Percentiles rank a stretch among this genome's conserved stretches.
Conservation (phyloP, 2,797 vertebrate species). For the Myripristis murdjan region DNA sequence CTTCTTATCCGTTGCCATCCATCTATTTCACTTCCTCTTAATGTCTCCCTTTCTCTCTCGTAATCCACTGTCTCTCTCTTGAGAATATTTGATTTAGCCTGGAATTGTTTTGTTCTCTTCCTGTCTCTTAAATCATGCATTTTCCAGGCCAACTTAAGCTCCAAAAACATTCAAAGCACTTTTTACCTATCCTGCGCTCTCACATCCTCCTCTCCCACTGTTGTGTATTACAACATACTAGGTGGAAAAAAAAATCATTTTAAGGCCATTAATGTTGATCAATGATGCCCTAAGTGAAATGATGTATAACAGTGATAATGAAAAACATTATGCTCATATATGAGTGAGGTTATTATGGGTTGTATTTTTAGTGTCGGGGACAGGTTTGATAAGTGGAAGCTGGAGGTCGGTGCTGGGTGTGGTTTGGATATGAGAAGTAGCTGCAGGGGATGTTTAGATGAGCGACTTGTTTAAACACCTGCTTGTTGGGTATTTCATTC, state of each 20-base stretch:
- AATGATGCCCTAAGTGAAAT: constrained; percentile 22
- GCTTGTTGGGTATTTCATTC: constrained; percentile 4
- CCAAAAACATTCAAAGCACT: not conserved
- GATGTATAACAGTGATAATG: constrained; percentile 19
- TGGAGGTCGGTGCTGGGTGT: constrained; percentile 9
- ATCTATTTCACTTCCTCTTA: not conserved
- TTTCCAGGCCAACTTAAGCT: constrained; percentile 2
- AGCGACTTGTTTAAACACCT: constrained; percentile 47
- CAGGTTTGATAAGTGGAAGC: constrained; percentile 49
- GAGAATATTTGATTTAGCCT: not conserved
- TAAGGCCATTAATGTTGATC: constrained; percentile 20
- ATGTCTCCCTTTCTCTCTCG: too few species aligned
- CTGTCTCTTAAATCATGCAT: constrained; percentile 2
- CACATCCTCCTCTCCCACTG: not conserved
- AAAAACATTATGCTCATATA: constrained; percentile 20
- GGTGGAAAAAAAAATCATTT: constrained; percentile 9
- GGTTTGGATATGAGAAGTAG: constrained; percentile 23
- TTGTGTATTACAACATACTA: constrained; percentile 2
- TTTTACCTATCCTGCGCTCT: not conserved
- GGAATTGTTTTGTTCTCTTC: not conserved
- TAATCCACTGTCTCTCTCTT: not conserved
- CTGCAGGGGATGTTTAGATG: constrained; percentile 26
- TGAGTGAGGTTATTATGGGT: constrained; percentile 15
- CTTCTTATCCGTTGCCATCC: not conserved
- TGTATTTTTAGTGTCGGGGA: constrained; percentile 17